phyloP scores from a whole-genome alignment of 2,888 invertebrate genomes.

The Dastarcus helophoroides region DNA sequence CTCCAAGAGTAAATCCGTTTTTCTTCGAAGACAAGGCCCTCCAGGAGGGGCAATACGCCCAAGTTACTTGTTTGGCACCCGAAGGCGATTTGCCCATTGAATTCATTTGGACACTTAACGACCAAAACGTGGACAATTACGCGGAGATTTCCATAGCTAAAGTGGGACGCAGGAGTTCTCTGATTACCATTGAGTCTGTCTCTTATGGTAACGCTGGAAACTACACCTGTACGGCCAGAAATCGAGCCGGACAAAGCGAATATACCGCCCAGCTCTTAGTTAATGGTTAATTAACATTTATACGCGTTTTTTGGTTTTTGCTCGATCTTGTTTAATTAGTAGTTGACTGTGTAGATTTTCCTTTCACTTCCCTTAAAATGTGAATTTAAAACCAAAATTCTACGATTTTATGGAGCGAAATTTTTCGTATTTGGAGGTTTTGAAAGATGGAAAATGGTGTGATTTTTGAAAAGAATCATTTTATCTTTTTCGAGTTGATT shows the following conservation, averaged over 20 bases:
- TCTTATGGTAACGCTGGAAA: slow-evolving; percentile 59
- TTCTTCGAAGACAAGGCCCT: slow-evolving; percentile 28
- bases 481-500: too few species aligned
- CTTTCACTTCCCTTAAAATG: too few species aligned
- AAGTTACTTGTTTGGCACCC: slow-evolving; percentile 55
- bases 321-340: too few species aligned
- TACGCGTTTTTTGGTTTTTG: too few species aligned
- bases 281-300: slow-evolving; percentile 58
- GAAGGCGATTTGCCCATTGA: slow-evolving; percentile 69
- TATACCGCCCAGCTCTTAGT: slow-evolving; percentile 45
- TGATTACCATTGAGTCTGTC: slow-evolving; percentile 55
- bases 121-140: slow-evolving; percentile 34
- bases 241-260: slow-evolving; percentile 26
- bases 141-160: slow-evolving; percentile 36
- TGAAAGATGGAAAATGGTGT: too few species aligned
- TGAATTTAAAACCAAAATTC: too few species aligned
- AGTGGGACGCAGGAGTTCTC: slow-evolving; percentile 38
- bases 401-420: too few species aligned
- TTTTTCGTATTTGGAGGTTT: too few species aligned
- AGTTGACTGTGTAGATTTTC: too few species aligned
- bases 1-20: slow-evolving; percentile 8
- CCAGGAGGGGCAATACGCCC: slow-evolving; percentile 21
- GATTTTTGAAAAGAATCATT: too few species aligned
- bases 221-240: slow-evolving; percentile 59
- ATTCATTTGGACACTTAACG: slow-evolving; percentile 62